Conservation (phyloP, 2,113 vertebrate genomes). For the Perca schrenkii region DNA sequence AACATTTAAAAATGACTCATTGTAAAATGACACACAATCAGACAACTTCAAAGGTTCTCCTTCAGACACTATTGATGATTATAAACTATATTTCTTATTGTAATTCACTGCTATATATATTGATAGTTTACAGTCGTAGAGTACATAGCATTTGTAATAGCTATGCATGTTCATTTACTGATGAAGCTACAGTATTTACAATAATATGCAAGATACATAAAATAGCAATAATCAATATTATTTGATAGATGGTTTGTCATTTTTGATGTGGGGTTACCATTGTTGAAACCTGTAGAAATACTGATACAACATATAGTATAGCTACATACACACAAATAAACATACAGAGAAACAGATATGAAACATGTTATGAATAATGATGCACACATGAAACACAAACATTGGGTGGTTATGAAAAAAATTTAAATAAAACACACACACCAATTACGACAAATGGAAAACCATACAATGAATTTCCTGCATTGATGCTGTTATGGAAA, state of each 20-base stretch:
- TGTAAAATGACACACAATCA: neutral
- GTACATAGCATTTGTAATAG: neutral
- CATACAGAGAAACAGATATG: neutral
- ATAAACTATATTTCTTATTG: neutral
- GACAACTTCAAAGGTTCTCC: neutral
- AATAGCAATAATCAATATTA: neutral
- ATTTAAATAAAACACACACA: neutral
- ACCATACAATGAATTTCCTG: conserved; percentile 43
- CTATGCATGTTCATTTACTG: neutral
- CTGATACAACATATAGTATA: neutral
- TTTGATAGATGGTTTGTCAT: neutral
- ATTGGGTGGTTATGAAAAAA: neutral
- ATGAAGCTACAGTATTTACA: neutral
- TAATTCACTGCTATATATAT: neutral
- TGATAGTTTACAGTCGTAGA: neutral
- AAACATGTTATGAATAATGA: conserved; percentile 7
- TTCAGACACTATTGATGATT: neutral
- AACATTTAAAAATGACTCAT: neutral
- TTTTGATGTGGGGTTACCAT: neutral
- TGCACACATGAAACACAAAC: conserved; percentile 6
- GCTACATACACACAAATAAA: neutral
- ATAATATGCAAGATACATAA: neutral
- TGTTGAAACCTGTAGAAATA: neutral
- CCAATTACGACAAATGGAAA: conserved; percentile 19
- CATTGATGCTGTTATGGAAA: conserved; percentile 73